These are phyloP conservation scores for Psix sp. DNA, from an alignment of 1,140 invertebrate genomes.

Conservation along the genomic window DNA sequence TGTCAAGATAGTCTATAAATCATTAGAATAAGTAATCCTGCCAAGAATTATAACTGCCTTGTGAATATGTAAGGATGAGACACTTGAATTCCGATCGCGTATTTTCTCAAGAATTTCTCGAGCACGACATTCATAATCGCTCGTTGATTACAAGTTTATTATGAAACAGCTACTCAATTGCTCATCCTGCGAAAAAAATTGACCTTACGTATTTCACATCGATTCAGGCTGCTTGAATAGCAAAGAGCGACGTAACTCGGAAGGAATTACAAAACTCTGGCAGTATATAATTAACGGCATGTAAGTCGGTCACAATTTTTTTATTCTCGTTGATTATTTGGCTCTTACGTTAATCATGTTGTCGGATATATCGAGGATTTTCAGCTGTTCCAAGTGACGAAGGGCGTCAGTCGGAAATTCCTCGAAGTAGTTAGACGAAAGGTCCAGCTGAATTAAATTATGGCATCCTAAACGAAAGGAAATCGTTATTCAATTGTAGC, in stretches of 20 bases:
- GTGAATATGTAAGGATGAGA: not conserved
- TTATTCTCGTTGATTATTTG: conserved; percentile 17
- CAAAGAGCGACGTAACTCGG: conserved; percentile 12
- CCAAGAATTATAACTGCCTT: not conserved
- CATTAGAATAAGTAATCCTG: not conserved
- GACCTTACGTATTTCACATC: conserved; percentile 10
- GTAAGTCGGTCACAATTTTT: conserved; percentile 11
- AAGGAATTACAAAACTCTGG: conserved; percentile 16
- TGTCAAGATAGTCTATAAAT: conserved; percentile 6
- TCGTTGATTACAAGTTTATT: conserved; percentile 15
- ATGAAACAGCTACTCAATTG: conserved; percentile 9
- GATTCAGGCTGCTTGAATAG: conserved; percentile 5
- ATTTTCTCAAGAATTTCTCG: conserved; percentile 14
- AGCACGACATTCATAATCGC: conserved; percentile 9
- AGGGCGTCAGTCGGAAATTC: conserved; percentile 88
- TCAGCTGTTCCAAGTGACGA: conserved; percentile 82
- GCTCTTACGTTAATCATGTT: conserved; percentile 87
- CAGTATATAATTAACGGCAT: conserved; percentile 17
- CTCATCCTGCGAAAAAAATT: conserved; percentile 20
- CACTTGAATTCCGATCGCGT: conserved; percentile 15
- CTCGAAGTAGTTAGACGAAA: conserved; percentile 90
- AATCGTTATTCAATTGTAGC: not conserved
- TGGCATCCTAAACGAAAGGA: conserved; percentile 78
- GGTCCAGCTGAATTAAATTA: conserved; percentile 85
- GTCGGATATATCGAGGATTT: conserved; percentile 86